A percentile compares a stretch with the other conserved stretches of the same genome.
Evolutionary conservation across 2,797 vertebrate genomes (phyloP).

Genomic region (Parotocinclus haroldoi): DNA sequence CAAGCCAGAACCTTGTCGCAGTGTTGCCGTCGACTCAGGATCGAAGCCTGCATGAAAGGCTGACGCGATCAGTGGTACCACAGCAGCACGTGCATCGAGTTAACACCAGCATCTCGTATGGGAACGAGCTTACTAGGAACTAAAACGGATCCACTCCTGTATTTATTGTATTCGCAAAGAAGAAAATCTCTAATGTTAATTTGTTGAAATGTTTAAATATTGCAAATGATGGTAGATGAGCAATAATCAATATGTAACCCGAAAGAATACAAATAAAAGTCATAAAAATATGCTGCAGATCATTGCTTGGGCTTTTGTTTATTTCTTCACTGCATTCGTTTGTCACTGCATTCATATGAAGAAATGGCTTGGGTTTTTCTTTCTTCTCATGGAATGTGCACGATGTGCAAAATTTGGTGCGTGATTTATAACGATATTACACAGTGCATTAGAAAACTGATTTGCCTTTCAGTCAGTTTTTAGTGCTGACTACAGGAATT

Average conservation of each 20-base stretch:
- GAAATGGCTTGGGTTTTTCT: too few species aligned
- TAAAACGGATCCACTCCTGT: constrained; percentile 68
- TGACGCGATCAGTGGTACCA: constrained; percentile 35
- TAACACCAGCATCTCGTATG: constrained; percentile 83
- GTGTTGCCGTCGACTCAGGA: constrained; percentile 66
- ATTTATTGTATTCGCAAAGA: constrained; percentile 79
- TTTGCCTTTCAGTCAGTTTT: too few species aligned
- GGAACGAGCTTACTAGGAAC: constrained; percentile 44
- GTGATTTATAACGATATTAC: too few species aligned
- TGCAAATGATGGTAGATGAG: constrained; percentile 75
- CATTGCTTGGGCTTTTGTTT: not conserved
- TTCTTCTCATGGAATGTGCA: too few species aligned
- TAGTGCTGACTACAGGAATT: too few species aligned
- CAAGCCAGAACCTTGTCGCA: constrained; percentile 52
- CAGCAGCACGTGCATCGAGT: constrained; percentile 57
- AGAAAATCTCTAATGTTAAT: constrained; percentile 66
- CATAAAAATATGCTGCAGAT: constrained; percentile 21
- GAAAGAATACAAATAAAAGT: constrained; percentile 69
- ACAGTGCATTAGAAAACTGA: too few species aligned
- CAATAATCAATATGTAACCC: constrained; percentile 97
- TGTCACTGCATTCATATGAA: too few species aligned
- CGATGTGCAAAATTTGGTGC: too few species aligned
- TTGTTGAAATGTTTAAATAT: constrained; percentile 84
- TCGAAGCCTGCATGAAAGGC: constrained; percentile 54
- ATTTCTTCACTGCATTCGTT: too few species aligned